Evolutionary conservation across 1,140 invertebrate genomes (phyloP).

Genomic region (Phthorimaea operculella): DNA sequence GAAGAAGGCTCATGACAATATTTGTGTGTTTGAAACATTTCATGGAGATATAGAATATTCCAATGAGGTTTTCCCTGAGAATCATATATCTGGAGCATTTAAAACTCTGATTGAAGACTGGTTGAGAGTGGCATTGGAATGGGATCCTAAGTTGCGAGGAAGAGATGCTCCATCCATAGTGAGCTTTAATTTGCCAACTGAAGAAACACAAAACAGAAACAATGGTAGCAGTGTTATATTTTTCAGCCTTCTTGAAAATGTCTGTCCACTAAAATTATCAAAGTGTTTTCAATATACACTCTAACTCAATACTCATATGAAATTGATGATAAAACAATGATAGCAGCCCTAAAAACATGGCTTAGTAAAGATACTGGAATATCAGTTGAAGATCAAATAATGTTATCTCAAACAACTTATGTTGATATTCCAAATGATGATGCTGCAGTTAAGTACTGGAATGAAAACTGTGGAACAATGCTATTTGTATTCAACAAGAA

Average conservation of each 20-base stretch:
- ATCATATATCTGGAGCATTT: slow-evolving; percentile 70
- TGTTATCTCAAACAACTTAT: slow-evolving; percentile 47
- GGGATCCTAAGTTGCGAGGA: slow-evolving; percentile 75
- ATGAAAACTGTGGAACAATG: slow-evolving; percentile 40
- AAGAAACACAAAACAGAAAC: slow-evolving; percentile 28
- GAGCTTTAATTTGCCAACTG: slow-evolving; percentile 54
- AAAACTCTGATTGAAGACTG: slow-evolving; percentile 74
- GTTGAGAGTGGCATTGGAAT: slow-evolving; percentile 76
- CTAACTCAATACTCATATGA: slow-evolving; percentile 69
- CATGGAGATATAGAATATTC: slow-evolving; percentile 66
- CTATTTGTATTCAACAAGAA: slow-evolving; percentile 59
- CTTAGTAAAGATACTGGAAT: slow-evolving; percentile 66
- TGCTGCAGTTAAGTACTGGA: slow-evolving; percentile 49
- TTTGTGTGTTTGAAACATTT: slow-evolving; percentile 72
- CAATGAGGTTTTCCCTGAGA: slow-evolving; percentile 69
- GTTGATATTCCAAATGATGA: slow-evolving; percentile 38
- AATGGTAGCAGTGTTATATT: slow-evolving; percentile 55
- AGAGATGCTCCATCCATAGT: slow-evolving; percentile 57
- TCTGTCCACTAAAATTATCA: slow-evolving; percentile 69
- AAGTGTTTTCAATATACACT: slow-evolving; percentile 70
- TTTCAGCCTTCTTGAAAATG: slow-evolving; percentile 64
- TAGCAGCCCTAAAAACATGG: slow-evolving; percentile 64
- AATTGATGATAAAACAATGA: slow-evolving; percentile 65
- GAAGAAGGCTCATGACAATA: slow-evolving; percentile 75
- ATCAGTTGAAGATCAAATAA: slow-evolving; percentile 54